Base-by-base conservation (phyloP, 2,113 vertebrate species). In the Pollimyrus isidori region DNA sequence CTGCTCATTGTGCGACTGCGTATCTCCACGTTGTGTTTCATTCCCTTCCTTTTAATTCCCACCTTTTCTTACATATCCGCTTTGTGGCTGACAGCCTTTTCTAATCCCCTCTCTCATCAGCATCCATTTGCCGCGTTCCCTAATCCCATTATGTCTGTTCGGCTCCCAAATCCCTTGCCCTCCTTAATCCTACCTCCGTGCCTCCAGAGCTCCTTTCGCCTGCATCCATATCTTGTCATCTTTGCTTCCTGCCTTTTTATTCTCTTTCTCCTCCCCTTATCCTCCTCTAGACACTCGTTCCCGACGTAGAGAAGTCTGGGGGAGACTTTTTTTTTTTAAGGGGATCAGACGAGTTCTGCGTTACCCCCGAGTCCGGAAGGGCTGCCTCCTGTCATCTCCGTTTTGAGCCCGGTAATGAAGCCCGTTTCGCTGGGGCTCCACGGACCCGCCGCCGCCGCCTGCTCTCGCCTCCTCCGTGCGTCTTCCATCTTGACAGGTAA, bases 281-380 rank as follows among this genome's bases (percentile, higher is more conserved):
- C 85, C 39, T 42, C 85, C 30, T 42, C 73, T 80, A 39, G n/a
- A 82, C 86, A 89, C 39, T 89, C 83, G 86, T 92, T 69, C 88
- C 56, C 87, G 53, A 65, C 91, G 91, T 88, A 76, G 91, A 90
- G 91, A 45, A n/a, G 19, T 90, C 93, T 91, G 87, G 5, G 76
- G 84, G 91, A 91, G 62, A 87, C 56, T 46, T 30, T 90, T 7
- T 91, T 50, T 46, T 30, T 90, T 7, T 91, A 90, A 91, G 62
- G 83, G 92, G 92, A 93, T 93, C 92, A 93, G 53, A 30, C 84
- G 49, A 52, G 88, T 90, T 92, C 58, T 50, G 89, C 90, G 88
- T 90, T 56, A 88, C 65, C 7, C 87, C 65, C 69, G 88, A 87
- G 89, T 92, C 80, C 21, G 91, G 82, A 87, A 89, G 88, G 39